Evolutionary conservation across 30 jellyfish, hydroid and myxozoan species (phyloP).

Genomic region (Aurelia sp.): DNA sequence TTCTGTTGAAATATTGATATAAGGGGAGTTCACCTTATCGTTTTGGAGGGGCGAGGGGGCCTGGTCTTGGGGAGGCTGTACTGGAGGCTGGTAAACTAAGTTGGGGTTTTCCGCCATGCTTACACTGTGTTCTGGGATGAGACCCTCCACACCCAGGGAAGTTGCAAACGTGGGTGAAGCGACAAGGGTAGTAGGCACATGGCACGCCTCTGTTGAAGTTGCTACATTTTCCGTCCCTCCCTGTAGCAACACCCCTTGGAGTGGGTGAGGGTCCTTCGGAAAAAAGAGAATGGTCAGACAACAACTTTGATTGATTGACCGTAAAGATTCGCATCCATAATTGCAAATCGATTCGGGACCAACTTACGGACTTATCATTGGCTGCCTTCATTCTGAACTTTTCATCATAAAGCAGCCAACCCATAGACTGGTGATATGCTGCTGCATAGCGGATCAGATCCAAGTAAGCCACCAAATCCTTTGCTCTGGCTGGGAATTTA

Average conservation of each 20-base stretch:
- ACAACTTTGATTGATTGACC: not conserved
- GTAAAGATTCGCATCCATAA: constrained; percentile 1
- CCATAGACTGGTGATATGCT: constrained; percentile 12
- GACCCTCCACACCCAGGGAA: not conserved
- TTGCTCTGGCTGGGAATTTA: constrained; percentile 2
- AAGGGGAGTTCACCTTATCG: not conserved
- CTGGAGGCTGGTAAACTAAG: not conserved
- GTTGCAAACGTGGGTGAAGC: not conserved
- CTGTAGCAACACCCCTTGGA: not conserved
- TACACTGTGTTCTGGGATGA: not conserved
- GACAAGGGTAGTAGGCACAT: constrained; percentile 1
- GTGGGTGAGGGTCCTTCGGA: not conserved
- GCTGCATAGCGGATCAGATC: constrained; percentile 25
- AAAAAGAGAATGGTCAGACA: constrained; percentile 6
- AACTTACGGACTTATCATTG: constrained; percentile 6
- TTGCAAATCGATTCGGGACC: constrained; percentile 2
- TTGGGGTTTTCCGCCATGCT: not conserved
- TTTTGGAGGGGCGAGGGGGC: too few relatives aligned
- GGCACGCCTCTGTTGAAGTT: not conserved
- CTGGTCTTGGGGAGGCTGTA: too few relatives aligned
- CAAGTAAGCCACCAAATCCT: constrained; percentile 11
- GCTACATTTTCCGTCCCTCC: constrained; percentile 6
- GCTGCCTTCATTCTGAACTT: constrained; percentile 34
- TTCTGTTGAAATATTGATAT: not conserved
- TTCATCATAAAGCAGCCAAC: constrained; percentile 22